These are phyloP conservation scores for Cyphomyrus discorhynchus DNA, from an alignment of 2,113 vertebrate species.

Conservation along the genomic window DNA sequence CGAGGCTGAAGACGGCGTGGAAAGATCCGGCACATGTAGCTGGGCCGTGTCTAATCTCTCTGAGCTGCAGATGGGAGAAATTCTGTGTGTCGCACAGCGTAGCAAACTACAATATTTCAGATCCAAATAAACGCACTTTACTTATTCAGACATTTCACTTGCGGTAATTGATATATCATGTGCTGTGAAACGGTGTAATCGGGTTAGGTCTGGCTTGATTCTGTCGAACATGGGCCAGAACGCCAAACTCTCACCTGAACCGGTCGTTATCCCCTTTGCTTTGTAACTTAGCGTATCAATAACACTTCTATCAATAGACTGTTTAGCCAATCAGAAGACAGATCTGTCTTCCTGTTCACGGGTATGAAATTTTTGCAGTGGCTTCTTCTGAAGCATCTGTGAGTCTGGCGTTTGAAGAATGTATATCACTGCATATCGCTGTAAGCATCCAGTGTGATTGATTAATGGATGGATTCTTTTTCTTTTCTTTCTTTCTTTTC, in stretches of 20 bases:
- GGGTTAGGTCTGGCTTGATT: neutral
- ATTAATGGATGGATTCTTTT: neutral
- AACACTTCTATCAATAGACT: neutral
- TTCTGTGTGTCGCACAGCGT: neutral
- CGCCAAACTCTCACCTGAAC: neutral
- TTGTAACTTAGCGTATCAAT: neutral
- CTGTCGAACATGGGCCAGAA: neutral
- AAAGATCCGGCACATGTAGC: neutral
- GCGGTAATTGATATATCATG: conserved; percentile 22
- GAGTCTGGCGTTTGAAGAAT: neutral
- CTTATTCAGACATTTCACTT: neutral
- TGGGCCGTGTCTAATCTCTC: neutral
- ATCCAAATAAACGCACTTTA: neutral
- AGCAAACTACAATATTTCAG: neutral
- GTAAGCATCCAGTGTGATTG: neutral
- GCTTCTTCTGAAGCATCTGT: neutral
- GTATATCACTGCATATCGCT: neutral
- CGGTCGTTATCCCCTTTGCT: neutral
- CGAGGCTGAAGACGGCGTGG: neutral
- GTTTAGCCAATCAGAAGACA: neutral
- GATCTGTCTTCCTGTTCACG: neutral
- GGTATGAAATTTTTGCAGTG: neutral
- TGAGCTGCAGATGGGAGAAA: neutral
- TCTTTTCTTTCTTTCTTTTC: too few relatives aligned
- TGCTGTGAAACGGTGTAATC: neutral